Evolutionary conservation across 1,140 invertebrate genomes (phyloP).

Genomic region (Diuraphis noxia): DNA sequence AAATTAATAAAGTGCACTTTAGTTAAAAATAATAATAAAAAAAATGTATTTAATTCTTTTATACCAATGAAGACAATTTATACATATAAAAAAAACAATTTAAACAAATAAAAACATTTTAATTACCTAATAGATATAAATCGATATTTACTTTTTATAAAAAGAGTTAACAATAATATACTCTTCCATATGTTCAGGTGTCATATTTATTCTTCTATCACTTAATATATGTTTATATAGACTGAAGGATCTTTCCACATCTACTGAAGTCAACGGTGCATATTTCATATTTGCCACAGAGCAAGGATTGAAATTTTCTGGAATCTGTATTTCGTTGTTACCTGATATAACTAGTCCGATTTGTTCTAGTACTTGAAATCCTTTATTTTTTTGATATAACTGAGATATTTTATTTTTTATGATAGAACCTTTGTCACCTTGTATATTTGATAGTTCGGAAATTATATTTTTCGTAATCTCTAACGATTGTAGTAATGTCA

Average conservation of each 20-base stretch:
- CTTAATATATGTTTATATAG: neutral
- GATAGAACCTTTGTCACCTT: neutral
- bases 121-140: too few species aligned
- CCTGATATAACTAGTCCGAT: neutral
- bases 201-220: neutral
- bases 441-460: neutral
- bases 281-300: neutral
- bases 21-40: too few species aligned
- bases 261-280: neutral
- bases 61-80: too few species aligned
- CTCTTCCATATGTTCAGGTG: neutral
- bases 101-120: too few species aligned
- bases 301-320: neutral
- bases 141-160: neutral
- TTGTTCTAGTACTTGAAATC: neutral
- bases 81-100: too few species aligned
- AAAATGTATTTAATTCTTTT: too few species aligned
- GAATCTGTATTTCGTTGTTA: neutral
- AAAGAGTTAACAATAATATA: neutral
- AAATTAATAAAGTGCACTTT: too few species aligned
- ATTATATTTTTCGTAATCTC: neutral
- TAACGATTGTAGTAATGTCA: neutral
- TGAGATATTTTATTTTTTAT: neutral
- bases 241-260: neutral
- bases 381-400: neutral